Conservation (phyloP, 2,888 invertebrate genomes). For the Nymphalis urticae region DNA sequence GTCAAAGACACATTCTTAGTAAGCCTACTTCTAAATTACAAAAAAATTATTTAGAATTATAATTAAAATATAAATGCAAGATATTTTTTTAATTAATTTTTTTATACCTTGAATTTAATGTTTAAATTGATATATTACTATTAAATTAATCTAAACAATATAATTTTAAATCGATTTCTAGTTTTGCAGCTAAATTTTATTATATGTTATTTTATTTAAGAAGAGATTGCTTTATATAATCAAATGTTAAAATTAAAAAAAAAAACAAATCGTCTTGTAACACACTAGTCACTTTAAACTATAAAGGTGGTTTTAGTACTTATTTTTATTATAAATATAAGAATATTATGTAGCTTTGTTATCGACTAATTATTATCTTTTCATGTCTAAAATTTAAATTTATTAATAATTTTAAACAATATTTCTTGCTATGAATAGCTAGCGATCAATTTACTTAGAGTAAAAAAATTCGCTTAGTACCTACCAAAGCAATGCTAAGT, state of each 20-base stretch:
- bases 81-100: conserved; percentile 12
- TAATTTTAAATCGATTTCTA: background rate
- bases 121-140: background rate
- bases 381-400: background rate
- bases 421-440: no score
- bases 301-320: conserved; percentile 12
- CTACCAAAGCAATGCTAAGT: no score
- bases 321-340: conserved; percentile 10
- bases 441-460: no score
- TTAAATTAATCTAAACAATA: background rate
- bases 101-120: background rate
- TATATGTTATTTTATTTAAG: background rate
- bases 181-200: background rate
- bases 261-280: conserved; percentile 18
- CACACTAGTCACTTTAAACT: conserved; percentile 24
- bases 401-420: background rate
- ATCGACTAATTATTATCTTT: conserved; percentile 2
- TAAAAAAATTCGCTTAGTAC: no score
- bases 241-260: background rate
- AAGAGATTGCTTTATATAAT: background rate
- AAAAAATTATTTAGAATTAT: no score
- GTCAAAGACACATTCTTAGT: no score
- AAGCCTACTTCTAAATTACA: no score
- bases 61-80: no score
- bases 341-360: conserved; percentile 11